Base-by-base conservation (phyloP, 2,888 invertebrate species). In the Apomyelois bistriatella region DNA sequence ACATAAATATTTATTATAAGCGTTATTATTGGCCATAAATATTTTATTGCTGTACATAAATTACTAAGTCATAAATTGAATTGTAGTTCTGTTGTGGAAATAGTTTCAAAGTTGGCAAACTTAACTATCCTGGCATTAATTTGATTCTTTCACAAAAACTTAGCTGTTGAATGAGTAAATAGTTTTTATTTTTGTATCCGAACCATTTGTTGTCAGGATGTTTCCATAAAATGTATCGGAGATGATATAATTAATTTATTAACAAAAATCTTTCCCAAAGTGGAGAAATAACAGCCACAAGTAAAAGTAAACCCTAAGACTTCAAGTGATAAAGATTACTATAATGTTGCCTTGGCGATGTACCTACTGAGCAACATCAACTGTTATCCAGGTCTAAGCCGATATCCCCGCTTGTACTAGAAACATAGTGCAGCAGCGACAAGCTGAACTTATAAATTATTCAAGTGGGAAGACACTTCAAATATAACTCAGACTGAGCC, bases 401-500 rank as follows among this genome's bases (percentile, higher is more conserved):
- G 54, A 36, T 51, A 68, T 22, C 22, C 28, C 64, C 70, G 71
- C 74, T 74, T 74, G 75, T 76, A 72, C 68, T 77, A 78, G 79
- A 82, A 85, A 82, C 82, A 81, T 79, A 82, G 77, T 79, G 81
- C 82, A 78, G 78, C 82, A 61, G 78, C 81, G 80, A 82, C 67
- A 77, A 82, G 79, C 76, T 76, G 66, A 70, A 79, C 82, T 87
- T 82, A 90, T 90, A 87, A 87, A 87, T 88, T 85, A 90, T 90
- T 90, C 88, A 89, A 82, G 81, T 79, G 78, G 78, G 66, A 82
- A 84, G 87, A 86, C 85, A 84, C 83, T 86, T 85, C 84, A 86
- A 83, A 86, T 85, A 85, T 84, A 84, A 84, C 73, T 74, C 79
- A 76, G 71, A 74, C 73, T 74, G 75, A 72, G 77, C 75, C 76